Evolutionary conservation across 2,797 vertebrate species (phyloP), one percentile per base, ranked within the genome.

Genomic region (Iguana delicatissima): DNA sequence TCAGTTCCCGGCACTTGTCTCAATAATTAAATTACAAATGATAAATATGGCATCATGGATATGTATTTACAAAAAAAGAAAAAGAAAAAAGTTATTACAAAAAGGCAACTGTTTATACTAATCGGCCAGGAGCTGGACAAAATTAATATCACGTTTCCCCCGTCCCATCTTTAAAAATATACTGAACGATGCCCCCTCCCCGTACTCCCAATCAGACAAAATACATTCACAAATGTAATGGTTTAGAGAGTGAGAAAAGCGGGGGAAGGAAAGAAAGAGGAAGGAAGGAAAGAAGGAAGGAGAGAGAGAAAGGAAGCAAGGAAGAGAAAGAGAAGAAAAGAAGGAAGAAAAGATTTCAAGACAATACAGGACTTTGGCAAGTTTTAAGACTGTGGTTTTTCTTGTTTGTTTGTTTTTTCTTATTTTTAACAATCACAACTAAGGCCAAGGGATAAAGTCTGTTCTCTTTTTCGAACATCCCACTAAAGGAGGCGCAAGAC

Each of bases 31-130:
- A 99, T 99, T 99, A 99, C 98, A 99, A 99, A 99, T 95, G 99
- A 99, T 99, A 99, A 99, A 99, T 99, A 99, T 99, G 99, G 99
- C 98, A 99, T 99, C 98, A 98, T 98, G 98, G 98, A 98, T 99
- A 99, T 98, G 98, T 99, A 99, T 99, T 99, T 99, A 99, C 99
- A 99, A 98, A 97, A 97, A 94, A 91, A 93, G 94, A 96, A 97
- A 93, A 94, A 96, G 97, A 95, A 95, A 92, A 94, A 97, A 98
- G 98, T 98, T 99, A 98, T 99, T 98, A 99, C 98, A 99, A 99
- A 96, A 99, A 99, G 99, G 99, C 99, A 99, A 99, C 98, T 98
- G 98, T 98, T 87, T 96, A 98, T 98, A 99, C 98, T 99, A 98
- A 99, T 98, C 97, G 97, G 97, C 98, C 99, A 99, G 98, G 98